Percentiles rank a stretch among this genome's conserved stretches.
Evolutionary conservation across 2,113 vertebrate genomes (phyloP).

Genomic region (Nothoprocta perdicaria): DNA sequence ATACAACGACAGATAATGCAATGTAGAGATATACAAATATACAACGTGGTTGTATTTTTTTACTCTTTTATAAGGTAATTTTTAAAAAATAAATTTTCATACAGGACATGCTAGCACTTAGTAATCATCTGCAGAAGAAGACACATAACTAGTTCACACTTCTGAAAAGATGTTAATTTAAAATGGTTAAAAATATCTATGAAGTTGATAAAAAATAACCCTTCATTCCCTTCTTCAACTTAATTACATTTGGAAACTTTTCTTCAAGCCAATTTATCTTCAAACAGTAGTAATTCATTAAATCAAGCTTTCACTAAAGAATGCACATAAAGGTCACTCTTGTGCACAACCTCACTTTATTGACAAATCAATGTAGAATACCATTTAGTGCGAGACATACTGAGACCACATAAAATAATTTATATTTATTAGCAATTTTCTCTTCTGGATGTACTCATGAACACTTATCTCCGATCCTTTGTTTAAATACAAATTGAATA

Average conservation of each 20-base stretch:
- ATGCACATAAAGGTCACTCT: conserved; percentile 39
- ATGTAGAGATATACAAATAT: not conserved
- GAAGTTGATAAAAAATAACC: not conserved
- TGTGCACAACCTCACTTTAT: conserved; percentile 70
- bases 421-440: conserved; percentile 29
- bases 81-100: not conserved
- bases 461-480: not conserved
- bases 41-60: not conserved
- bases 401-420: conserved; percentile 26
- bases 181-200: not conserved
- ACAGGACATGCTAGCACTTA: not conserved
- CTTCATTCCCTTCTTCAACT: not conserved
- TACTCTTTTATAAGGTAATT: not conserved
- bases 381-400: conserved; percentile 14
- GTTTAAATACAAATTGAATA: conserved; percentile 32
- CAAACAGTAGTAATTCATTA: conserved; percentile 53
- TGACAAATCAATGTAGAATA: conserved; percentile 68
- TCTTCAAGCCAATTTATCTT: conserved; percentile 45
- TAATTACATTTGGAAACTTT: conserved; percentile 42
- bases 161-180: not conserved
- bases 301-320: conserved; percentile 50
- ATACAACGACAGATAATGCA: too few species aligned
- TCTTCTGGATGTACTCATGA: not conserved
- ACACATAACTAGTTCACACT: not conserved
- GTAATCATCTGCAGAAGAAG: not conserved